Percentiles rank a stretch among this genome's conserved stretches.
Conservation (phyloP, 2,797 vertebrate genomes). For the Clamator glandarius region DNA sequence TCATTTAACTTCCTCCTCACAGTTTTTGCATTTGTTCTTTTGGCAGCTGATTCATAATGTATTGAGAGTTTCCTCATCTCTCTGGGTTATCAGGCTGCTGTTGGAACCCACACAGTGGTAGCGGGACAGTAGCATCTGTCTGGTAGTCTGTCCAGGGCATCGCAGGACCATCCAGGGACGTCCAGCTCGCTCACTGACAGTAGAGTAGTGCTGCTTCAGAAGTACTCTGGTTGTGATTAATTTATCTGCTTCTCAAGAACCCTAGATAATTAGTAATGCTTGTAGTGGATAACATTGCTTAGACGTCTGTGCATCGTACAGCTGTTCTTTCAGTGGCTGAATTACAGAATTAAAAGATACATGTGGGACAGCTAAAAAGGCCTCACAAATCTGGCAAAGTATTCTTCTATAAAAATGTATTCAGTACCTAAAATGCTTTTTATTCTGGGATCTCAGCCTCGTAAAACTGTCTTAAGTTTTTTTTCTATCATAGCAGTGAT, state of each 20-base stretch:
- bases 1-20: neutral
- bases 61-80: neutral
- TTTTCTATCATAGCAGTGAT: neutral
- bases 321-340: neutral
- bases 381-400: neutral
- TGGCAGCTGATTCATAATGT: neutral
- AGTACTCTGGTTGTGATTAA: neutral
- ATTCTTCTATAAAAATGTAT: neutral
- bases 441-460: neutral
- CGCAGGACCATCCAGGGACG: neutral
- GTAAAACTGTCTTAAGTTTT: neutral
- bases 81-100: neutral
- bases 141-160: neutral
- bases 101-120: neutral
- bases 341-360: neutral
- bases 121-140: neutral
- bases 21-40: neutral
- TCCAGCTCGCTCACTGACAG: neutral
- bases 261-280: conserved; percentile 4
- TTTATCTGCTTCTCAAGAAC: neutral
- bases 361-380: neutral
- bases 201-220: neutral
- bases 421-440: neutral
- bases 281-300: neutral
- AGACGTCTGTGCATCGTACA: neutral